Base-by-base conservation (phyloP, 2,113 vertebrate genomes). In the Aepyceros melampus region DNA sequence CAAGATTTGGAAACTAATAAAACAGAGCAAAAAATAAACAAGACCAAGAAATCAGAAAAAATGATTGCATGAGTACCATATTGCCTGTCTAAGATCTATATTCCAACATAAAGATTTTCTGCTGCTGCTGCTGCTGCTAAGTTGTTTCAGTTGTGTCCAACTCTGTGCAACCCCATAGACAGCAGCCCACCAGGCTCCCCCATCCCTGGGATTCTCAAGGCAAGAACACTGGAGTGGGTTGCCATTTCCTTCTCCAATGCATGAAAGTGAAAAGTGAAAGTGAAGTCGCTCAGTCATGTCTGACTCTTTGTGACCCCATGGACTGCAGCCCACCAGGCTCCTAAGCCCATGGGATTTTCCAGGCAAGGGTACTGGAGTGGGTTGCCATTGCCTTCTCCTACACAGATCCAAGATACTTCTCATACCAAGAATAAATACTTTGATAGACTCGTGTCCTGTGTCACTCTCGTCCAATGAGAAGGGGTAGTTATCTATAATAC, bases 11-110 rank as follows among this genome's bases (percentile, higher is more conserved):
- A n/a, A 95, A 88, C 47, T 78, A 97, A 81, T 47, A 86, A 79
- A 95, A 55, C 15, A 86, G 85, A 82, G 51, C 29, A 91, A 96
- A 88, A 94, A 96, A 86, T 74, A 53, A 94, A 78, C n/a, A 90
- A 58, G 21, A 71, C 5, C 11, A 85, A 87, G 51, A 92, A 89
- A 94, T 92, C 2, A 58, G 27, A 86, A 81, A 91, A 94, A 93
- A 87, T 55, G 23, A 97, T n/a, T 84, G 6, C 10, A 51, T 47
- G 29, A 71, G 25, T 31, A 74, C 89, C 95, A 17, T 51, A 89
- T 62, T 95, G 7, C 87, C 67, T 90, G 3, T 87, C 33, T 89
- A 74, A 49, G 29, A 81, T 78, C 67, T 81, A 47, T 62, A 55
- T 85, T 33, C 23, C 67, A 94, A 92, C 31, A 62, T 95, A 79